phyloP scores from a whole-genome alignment of 2,888 invertebrate species.

The Acanthosepion lycidas region DNA sequence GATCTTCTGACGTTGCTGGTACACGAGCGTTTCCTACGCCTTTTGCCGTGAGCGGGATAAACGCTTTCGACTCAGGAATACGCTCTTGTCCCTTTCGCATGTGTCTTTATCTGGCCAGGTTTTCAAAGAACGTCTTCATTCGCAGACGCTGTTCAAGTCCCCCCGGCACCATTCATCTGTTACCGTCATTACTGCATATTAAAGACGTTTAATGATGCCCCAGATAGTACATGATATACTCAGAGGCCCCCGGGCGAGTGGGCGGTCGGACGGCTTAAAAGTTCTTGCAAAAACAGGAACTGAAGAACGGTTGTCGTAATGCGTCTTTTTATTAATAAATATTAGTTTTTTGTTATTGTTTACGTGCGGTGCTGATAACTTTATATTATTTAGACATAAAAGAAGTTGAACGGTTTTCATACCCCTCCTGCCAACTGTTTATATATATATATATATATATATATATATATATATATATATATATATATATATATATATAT shows the following conservation, averaged over 20 bases:
- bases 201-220: not conserved
- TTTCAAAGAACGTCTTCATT: not conserved
- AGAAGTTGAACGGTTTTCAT: too few relatives aligned
- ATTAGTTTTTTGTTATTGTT: too few relatives aligned
- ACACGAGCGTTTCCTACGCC: not conserved
- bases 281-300: not conserved
- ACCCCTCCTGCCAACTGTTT: too few relatives aligned
- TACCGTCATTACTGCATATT: not conserved
- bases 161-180: not conserved
- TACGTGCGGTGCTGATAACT: too few relatives aligned
- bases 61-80: not conserved
- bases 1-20: not conserved
- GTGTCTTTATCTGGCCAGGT: not conserved
- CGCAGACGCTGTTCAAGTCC: not conserved
- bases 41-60: not conserved
- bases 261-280: not conserved
- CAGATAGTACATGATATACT: not conserved
- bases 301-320: not conserved
- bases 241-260: not conserved
- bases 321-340: too few relatives aligned
- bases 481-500: too few relatives aligned
- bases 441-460: too few relatives aligned
- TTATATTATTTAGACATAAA: too few relatives aligned
- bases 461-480: too few relatives aligned
- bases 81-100: not conserved